Base-by-base conservation (phyloP, 2,888 invertebrate species). In the Rhopalosiphum nymphaeae region DNA sequence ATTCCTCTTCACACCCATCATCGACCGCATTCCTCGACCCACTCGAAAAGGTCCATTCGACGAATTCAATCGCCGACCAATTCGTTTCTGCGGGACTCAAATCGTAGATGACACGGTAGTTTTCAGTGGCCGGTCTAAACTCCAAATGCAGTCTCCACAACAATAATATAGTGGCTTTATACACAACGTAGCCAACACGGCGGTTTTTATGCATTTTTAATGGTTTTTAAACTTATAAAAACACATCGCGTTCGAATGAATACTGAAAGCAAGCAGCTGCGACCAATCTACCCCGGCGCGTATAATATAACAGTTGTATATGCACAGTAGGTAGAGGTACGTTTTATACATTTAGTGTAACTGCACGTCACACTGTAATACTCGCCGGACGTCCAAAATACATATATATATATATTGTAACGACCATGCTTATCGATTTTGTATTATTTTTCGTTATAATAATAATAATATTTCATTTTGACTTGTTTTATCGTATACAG, bases 11-110 rank as follows among this genome's bases (percentile, higher is more conserved):
- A 36, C 36, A 16, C 86, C 61, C 46, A 46, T 46, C 44, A 78
- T 78, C 91, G 53, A 84, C 42, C 78, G 91, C 91, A 91, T 91
- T 91, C 91, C 16, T n/a, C 88, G 88, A 88, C 53, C 53, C 88
- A 88, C 88, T 88, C 88, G 42, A 78, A 88, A 88, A 88, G 88
- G 88, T 88, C 56, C 88, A 25, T 56, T 42, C 7, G n/a, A 87
- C 87, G 25, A 10, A 87, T 86, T n/a, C n/a, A 16, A n/a, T 87
- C 49, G 36, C 36, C 78, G 0, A 78, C 78, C 36, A 16, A 87
- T 87, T 49, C 87, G 49, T 49, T 78, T 78, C 21, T 21, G 9
- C n/a, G 13, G 25, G 89, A 26, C 42, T 44, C 89, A 5, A 44
- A 89, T 57, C 57, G 89, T 89, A 57, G 88, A 61, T 89, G 57